phyloP scores from a whole-genome alignment of 2,113 vertebrate species.

The Labeo catla region DNA sequence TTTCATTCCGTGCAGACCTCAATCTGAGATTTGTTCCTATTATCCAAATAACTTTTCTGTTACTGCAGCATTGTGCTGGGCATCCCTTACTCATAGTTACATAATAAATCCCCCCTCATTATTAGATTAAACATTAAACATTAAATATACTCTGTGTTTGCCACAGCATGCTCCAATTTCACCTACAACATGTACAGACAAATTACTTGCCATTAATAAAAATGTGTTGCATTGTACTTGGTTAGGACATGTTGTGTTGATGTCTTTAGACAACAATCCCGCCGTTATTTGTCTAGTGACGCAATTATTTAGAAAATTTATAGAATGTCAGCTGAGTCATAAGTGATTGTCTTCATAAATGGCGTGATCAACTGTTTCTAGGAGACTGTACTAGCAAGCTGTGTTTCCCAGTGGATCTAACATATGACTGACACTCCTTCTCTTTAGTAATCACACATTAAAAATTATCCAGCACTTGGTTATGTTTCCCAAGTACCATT shows the following conservation, averaged over 20 bases:
- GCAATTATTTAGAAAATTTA: background rate
- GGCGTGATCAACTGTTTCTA: constrained; percentile 42
- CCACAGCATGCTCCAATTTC: background rate
- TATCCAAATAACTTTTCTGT: background rate
- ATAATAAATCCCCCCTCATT: background rate
- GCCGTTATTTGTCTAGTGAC: background rate
- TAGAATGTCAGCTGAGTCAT: background rate
- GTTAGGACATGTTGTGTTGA: background rate
- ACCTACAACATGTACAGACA: background rate
- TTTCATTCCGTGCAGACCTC: too few species aligned
- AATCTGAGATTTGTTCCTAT: too few species aligned
- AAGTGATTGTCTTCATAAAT: background rate
- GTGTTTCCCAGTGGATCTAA: background rate
- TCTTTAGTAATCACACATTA: background rate
- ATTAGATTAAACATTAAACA: background rate
- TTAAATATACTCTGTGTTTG: background rate
- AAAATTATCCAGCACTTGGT: background rate
- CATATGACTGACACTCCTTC: background rate
- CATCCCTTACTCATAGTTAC: background rate
- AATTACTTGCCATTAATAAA: background rate
- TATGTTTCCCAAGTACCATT: too few species aligned
- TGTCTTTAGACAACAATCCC: background rate
- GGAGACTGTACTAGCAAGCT: constrained; percentile 15
- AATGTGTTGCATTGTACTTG: background rate
- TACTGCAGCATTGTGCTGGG: background rate